Conservation (phyloP, 2,888 invertebrate genomes). For the Dicyrtoma fusca region DNA sequence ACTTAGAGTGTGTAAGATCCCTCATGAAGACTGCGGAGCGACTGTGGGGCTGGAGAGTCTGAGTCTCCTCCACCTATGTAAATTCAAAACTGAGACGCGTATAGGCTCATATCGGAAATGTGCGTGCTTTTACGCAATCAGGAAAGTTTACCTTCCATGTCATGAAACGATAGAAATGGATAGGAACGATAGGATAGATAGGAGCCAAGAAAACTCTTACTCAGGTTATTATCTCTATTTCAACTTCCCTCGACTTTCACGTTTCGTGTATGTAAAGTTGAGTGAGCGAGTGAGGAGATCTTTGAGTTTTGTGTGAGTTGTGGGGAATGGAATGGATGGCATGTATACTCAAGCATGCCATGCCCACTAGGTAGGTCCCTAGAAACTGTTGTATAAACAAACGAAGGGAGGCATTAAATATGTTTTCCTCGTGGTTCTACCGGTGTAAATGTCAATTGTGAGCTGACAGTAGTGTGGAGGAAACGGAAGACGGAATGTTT, state of each 20-base stretch:
- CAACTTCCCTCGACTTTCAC: conserved; percentile 9
- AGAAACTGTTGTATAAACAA: conserved; percentile 28
- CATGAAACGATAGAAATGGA: conserved; percentile 18
- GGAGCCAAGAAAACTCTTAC: no score
- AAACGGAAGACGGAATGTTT: conserved; percentile 16
- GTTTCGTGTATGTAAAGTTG: background rate
- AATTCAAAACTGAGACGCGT: no score
- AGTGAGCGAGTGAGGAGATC: no score
- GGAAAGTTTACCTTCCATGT: conserved; percentile 32
- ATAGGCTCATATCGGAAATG: background rate
- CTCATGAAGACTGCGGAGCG: no score
- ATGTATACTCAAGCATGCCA: background rate
- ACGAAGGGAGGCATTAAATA: conserved; percentile 31
- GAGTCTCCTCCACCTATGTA: no score
- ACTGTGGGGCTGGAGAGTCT: no score
- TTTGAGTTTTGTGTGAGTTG: no score
- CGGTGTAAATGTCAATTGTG: conserved; percentile 30
- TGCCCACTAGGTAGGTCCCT: conserved; percentile 1
- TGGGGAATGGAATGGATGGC: no score
- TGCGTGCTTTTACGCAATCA: conserved; percentile 36
- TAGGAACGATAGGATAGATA: background rate
- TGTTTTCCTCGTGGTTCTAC: conserved; percentile 22
- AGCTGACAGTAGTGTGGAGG: conserved; percentile 22
- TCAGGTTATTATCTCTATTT: conserved; percentile 16
- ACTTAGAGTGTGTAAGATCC: no score